These are phyloP conservation scores for Lamellibrachia luymesi DNA, from an alignment of 1,140 invertebrate species.

Conservation along the genomic window DNA sequence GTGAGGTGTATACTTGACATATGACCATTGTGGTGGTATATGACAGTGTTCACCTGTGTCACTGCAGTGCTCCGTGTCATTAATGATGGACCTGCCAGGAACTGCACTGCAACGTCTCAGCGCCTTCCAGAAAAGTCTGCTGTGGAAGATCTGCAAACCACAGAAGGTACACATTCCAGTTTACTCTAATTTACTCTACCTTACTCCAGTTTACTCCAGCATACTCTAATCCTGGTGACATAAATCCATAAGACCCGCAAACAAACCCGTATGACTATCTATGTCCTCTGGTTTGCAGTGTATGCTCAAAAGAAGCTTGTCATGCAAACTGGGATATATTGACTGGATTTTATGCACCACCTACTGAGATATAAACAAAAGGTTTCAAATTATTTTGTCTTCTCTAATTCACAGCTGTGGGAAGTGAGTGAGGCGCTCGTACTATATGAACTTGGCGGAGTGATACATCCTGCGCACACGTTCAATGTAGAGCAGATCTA, in stretches of 20 bases:
- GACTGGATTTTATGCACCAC: too few species aligned
- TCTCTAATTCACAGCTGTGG: constrained; percentile 37
- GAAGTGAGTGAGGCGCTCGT: constrained; percentile 45
- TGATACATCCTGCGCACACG: constrained; percentile 39
- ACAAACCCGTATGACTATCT: too few species aligned
- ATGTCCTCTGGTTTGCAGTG: too few species aligned
- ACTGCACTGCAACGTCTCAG: constrained; percentile 41
- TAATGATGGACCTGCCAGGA: constrained; percentile 52
- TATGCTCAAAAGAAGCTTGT: too few species aligned
- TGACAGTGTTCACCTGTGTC: background rate
- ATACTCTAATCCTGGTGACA: too few species aligned
- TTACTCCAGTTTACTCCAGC: too few species aligned
- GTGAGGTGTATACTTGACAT: too few species aligned
- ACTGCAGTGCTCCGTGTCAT: constrained; percentile 42
- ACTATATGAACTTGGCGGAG: constrained; percentile 48
- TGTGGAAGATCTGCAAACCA: constrained; percentile 51
- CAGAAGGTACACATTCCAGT: constrained; percentile 36
- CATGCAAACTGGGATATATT: too few species aligned
- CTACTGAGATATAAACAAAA: too few species aligned
- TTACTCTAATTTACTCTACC: too few species aligned
- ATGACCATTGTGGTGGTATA: background rate
- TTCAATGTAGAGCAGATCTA: constrained; percentile 49
- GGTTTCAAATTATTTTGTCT: background rate
- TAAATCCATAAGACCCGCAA: too few species aligned
- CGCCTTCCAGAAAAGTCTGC: constrained; percentile 53